A percentile compares a stretch with the other conserved stretches of the same genome.
phyloP scores from a whole-genome alignment of 2,113 vertebrate genomes.

The Ciconia maguari region DNA sequence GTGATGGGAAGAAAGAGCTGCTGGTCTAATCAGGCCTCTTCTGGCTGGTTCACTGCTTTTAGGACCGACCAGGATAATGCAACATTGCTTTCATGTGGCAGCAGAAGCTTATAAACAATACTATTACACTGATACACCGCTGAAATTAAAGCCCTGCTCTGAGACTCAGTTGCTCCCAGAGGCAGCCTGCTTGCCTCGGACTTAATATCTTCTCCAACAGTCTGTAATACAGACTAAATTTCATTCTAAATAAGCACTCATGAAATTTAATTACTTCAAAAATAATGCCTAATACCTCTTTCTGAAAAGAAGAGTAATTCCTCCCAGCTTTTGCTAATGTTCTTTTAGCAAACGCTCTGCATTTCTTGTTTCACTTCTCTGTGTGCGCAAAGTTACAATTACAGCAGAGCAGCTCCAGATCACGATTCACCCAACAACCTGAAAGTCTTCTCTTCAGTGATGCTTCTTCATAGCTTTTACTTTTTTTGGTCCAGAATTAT shows the following conservation, averaged over 20 bases:
- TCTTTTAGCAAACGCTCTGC: neutral
- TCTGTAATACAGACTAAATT: neutral
- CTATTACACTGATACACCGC: neutral
- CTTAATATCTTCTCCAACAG: neutral
- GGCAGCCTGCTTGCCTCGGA: neutral
- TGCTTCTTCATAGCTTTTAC: neutral
- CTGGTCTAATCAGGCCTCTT: slow-evolving; percentile 34
- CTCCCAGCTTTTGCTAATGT: neutral
- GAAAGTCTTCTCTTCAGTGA: neutral
- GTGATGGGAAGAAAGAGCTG: slow-evolving; percentile 31
- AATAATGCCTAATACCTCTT: neutral
- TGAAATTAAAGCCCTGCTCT: slow-evolving; percentile 10
- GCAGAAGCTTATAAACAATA: neutral
- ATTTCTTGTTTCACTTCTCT: neutral
- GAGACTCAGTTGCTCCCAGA: neutral
- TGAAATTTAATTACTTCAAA: neutral
- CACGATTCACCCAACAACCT: neutral
- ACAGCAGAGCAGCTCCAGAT: neutral
- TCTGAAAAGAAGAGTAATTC: neutral
- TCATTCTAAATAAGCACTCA: neutral
- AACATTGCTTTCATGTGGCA: slow-evolving; percentile 24
- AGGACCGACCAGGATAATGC: neutral
- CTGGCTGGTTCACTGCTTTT: neutral
- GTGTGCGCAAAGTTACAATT: neutral
- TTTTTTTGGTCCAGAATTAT: neutral